These are phyloP conservation scores for Cromileptes altivelis DNA, from an alignment of 2,113 vertebrate species.

Conservation along the genomic window DNA sequence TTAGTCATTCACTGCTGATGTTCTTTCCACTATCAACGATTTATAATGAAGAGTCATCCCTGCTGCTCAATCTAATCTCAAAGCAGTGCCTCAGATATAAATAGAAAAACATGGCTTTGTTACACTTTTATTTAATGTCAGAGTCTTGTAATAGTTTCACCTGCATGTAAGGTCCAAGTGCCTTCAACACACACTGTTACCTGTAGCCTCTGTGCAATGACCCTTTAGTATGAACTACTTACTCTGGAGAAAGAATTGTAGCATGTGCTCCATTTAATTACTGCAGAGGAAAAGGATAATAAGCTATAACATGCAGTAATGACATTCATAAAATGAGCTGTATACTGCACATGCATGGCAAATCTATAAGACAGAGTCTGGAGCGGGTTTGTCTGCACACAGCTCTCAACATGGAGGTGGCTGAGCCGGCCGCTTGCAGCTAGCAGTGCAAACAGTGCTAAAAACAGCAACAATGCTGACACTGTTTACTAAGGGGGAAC, in stretches of 20 bases:
- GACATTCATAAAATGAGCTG: background rate
- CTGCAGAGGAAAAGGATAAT: background rate
- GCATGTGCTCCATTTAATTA: background rate
- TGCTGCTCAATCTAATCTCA: conserved; percentile 69
- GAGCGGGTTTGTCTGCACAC: too few species aligned
- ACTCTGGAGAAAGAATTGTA: background rate
- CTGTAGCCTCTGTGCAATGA: background rate
- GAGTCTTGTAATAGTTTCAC: background rate
- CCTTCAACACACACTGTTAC: conserved; percentile 8
- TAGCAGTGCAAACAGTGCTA: too few species aligned
- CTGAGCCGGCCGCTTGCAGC: too few species aligned
- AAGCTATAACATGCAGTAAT: background rate
- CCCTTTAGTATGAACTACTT: background rate
- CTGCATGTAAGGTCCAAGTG: background rate
- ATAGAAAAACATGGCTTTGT: conserved; percentile 47
- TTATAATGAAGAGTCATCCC: conserved; percentile 75
- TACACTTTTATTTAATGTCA: background rate
- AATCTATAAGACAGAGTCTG: too few species aligned
- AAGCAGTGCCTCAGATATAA: conserved; percentile 59
- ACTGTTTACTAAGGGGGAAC: too few species aligned
- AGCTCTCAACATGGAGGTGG: too few species aligned
- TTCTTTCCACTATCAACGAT: conserved; percentile 82
- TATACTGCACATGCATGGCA: too few species aligned
- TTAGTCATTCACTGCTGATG: conserved; percentile 77
- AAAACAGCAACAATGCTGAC: too few species aligned